These are phyloP conservation scores for Holotrichia oblita DNA, from an alignment of 1,140 invertebrate species.

Conservation along the genomic window DNA sequence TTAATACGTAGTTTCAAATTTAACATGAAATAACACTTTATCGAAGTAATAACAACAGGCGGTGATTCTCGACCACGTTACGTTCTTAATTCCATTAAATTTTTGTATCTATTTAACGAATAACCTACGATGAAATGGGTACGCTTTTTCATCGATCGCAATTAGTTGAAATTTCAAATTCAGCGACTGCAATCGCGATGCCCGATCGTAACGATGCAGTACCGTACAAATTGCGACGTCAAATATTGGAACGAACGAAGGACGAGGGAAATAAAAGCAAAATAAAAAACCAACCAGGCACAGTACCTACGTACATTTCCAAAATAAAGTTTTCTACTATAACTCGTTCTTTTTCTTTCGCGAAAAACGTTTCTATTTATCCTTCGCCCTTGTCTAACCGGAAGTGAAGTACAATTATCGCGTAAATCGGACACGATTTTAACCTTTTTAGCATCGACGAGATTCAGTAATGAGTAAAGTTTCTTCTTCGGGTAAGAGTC, in stretches of 20 bases:
- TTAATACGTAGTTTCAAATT: too few species aligned
- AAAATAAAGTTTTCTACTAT: background rate
- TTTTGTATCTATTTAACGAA: too few species aligned
- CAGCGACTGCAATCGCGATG: too few species aligned
- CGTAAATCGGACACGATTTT: conserved; percentile 1
- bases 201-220: background rate
- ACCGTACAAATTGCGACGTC: background rate
- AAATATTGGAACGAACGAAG: background rate
- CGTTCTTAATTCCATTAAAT: too few species aligned
- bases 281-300: background rate
- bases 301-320: background rate
- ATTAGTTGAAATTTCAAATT: background rate
- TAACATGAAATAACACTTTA: too few species aligned
- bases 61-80: too few species aligned
- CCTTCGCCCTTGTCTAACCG: background rate
- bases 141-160: background rate
- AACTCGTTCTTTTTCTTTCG: background rate
- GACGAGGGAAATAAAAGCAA: background rate
- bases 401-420: conserved; percentile 12
- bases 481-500: background rate
- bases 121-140: too few species aligned
- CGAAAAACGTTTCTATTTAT: background rate
- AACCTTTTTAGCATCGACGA: background rate
- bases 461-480: conserved; percentile 8
- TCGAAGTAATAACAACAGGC: too few species aligned